Evolutionary conservation across 1,140 invertebrate genomes (phyloP).

Genomic region (Ladona fulva): DNA sequence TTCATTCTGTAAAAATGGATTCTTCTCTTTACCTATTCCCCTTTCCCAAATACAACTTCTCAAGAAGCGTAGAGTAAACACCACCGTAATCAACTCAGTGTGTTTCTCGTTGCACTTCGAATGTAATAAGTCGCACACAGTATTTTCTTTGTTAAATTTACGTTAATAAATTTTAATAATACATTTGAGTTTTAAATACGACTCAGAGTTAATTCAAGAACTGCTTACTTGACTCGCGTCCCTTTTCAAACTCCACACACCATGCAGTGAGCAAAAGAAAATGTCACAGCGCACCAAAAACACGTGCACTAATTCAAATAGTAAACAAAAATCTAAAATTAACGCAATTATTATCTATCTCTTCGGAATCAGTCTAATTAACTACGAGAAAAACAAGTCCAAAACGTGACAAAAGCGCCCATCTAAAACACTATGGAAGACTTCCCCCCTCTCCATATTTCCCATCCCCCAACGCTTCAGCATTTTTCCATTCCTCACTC

Average conservation of each 20-base stretch:
- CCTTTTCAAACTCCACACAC: slow-evolving; percentile 16
- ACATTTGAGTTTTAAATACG: neutral
- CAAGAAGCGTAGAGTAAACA: slow-evolving; percentile 41
- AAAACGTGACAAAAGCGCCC: slow-evolving; percentile 11
- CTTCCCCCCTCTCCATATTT: slow-evolving; percentile 1
- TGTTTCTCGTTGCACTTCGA: slow-evolving; percentile 13
- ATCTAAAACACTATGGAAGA: slow-evolving; percentile 11
- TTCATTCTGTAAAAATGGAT: slow-evolving; percentile 26
- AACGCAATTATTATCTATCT: neutral
- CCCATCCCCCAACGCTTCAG: slow-evolving; percentile 18
- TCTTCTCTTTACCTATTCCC: slow-evolving; percentile 26
- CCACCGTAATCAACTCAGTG: slow-evolving; percentile 37
- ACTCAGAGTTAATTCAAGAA: slow-evolving; percentile 10
- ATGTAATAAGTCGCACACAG: slow-evolving; percentile 10
- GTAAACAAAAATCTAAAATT: slow-evolving; percentile 11
- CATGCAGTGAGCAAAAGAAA: slow-evolving; percentile 9
- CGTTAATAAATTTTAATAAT: slow-evolving; percentile 7
- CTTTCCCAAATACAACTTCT: slow-evolving; percentile 34
- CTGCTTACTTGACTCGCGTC: slow-evolving; percentile 15
- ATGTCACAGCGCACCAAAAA: slow-evolving; percentile 8
- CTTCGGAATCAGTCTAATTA: neutral
- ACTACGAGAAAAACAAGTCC: slow-evolving; percentile 9
- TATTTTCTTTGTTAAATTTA: neutral
- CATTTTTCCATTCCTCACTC: slow-evolving; percentile 27
- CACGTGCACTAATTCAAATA: slow-evolving; percentile 6